Evolutionary conservation across 2,797 vertebrate species (phyloP), one percentile per base, ranked within the genome.

Genomic region (Centropyge bicolor): DNA sequence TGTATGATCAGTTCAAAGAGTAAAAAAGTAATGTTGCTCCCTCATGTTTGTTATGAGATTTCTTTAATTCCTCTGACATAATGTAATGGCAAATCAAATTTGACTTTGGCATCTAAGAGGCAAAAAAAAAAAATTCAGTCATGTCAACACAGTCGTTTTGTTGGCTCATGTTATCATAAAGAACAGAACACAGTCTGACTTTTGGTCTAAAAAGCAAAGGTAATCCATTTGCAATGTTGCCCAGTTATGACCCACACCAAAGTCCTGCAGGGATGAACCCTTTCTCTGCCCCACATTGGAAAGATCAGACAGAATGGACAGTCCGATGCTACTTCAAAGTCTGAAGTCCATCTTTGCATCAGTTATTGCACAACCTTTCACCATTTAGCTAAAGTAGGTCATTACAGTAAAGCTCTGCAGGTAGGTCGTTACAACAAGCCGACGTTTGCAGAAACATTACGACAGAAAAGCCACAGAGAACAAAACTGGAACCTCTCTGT

Each of bases 321-420:
- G 0, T 7, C 4, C 27, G 0, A 3, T 55, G 41, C 27, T 20
- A 22, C 62, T 40, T 66, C 43, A 79, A 56, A 78, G 70, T 62
- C n/a, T 70, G 45, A 86, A 88, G 83, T 84, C 81, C 61, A 40
- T 40, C 36, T 45, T 70, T 74, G 24, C 24, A 57, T 31, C 14
- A n/a, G 9, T 7, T 17, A 49, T 68, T 74, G n/a, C 45, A 22
- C 49, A 70, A 73, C 55, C 24, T 54, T 43, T 27, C 16, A 66
- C 19, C 49, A 35, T 14, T 56, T 2, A 51, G 20, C 38, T 41
- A 24, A 70, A 13, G 22, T 6, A n/a, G 35, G 52, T 36, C 68
- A 46, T 13, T 13, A 12, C 13, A 36, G 35, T 48, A 19, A 59
- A 61, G 10, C 5, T 45, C 8, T 1, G 1, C 20, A 10, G 20